A percentile compares a stretch with the other conserved stretches of the same genome.
phyloP scores from a whole-genome alignment of 2,888 invertebrate genomes.

The Timandra comae region DNA sequence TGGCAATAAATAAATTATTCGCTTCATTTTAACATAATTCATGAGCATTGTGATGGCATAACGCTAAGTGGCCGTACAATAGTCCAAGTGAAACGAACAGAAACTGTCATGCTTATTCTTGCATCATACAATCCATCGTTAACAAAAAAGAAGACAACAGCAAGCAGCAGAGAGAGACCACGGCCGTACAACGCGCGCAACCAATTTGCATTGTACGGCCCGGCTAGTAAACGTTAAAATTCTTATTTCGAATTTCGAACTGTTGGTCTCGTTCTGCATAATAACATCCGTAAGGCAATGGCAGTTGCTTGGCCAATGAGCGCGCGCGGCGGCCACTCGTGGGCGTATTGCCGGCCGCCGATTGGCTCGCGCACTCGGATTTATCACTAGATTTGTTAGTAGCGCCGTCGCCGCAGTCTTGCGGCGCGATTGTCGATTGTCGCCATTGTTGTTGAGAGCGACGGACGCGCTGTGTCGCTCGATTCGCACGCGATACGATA shows the following conservation, averaged over 20 bases:
- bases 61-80: slow-evolving; percentile 44
- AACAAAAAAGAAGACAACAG: slow-evolving; percentile 45
- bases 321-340: slow-evolving; percentile 54
- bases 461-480: slow-evolving; percentile 56
- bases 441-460: slow-evolving; percentile 66
- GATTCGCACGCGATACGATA: slow-evolving; percentile 58
- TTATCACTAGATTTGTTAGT: slow-evolving; percentile 73
- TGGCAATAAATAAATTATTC: slow-evolving; percentile 26
- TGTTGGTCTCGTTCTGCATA: slow-evolving; percentile 73
- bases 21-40: slow-evolving; percentile 35
- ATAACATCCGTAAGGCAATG: slow-evolving; percentile 74
- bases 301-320: slow-evolving; percentile 73
- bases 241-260: slow-evolving; percentile 68
- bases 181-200: slow-evolving; percentile 53
- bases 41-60: slow-evolving; percentile 34
- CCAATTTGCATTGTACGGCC: slow-evolving; percentile 72
- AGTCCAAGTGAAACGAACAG: slow-evolving; percentile 39
- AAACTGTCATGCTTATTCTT: slow-evolving; percentile 46
- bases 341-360: slow-evolving; percentile 57
- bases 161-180: slow-evolving; percentile 57
- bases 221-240: slow-evolving; percentile 71
- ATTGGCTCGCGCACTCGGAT: slow-evolving; percentile 60
- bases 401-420: slow-evolving; percentile 67
- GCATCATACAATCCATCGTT: slow-evolving; percentile 41
- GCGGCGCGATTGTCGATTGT: slow-evolving; percentile 73